These are phyloP conservation scores for Hystrix cristata DNA, from an alignment of 2,113 vertebrate species.

Conservation along the genomic window DNA sequence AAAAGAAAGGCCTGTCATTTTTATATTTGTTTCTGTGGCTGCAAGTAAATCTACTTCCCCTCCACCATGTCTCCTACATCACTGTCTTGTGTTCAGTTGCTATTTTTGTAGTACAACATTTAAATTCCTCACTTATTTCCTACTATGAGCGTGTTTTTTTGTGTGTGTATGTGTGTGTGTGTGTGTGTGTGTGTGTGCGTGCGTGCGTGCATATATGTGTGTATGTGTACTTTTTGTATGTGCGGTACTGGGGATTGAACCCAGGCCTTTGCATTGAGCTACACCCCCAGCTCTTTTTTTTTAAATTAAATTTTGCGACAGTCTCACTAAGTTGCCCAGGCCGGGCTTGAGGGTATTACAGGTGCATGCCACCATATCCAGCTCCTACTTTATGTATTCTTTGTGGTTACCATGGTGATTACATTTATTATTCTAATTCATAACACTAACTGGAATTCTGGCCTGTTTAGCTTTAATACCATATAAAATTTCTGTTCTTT, in stretches of 20 bases:
- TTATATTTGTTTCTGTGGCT: neutral
- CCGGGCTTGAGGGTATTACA: neutral
- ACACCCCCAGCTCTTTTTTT: neutral
- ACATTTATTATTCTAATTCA: neutral
- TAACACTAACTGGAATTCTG: neutral
- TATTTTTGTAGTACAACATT: neutral
- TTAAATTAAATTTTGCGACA: neutral
- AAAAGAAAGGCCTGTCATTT: neutral
- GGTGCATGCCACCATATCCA: neutral
- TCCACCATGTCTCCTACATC: neutral
- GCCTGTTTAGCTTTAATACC: neutral
- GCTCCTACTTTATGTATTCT: neutral
- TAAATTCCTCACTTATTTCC: neutral
- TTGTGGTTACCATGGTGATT: neutral
- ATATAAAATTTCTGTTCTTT: neutral
- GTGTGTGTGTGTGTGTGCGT: neutral
- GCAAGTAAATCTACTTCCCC: neutral
- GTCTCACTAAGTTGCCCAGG: neutral
- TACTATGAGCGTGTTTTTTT: neutral
- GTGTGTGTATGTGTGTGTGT: neutral
- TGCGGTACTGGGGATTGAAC: neutral
- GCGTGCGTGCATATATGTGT: neutral
- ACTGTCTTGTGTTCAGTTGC: neutral
- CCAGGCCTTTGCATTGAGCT: neutral
- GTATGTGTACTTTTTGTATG: neutral